phyloP scores from a whole-genome alignment of 2,797 vertebrate species.

The Synaphobranchus kaupii region DNA sequence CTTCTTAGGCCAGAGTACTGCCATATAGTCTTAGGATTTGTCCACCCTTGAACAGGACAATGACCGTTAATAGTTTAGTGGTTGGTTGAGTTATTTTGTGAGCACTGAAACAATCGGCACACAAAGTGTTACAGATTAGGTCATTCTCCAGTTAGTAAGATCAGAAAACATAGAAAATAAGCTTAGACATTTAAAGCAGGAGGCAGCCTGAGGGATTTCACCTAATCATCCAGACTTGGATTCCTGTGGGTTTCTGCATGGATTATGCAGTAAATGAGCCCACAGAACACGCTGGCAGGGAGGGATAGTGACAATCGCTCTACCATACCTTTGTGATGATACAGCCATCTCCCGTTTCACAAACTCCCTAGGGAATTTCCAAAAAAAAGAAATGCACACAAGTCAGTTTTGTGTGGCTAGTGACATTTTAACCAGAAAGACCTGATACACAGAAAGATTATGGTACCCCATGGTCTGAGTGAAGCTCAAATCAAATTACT shows the following conservation, averaged over 20 bases:
- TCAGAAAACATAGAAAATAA: slow-evolving; percentile 36
- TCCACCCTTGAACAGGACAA: no score
- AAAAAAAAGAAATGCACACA: neutral
- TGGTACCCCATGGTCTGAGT: neutral
- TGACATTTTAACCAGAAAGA: neutral
- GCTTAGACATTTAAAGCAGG: slow-evolving; percentile 36
- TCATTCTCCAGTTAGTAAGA: slow-evolving; percentile 23
- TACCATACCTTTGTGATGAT: neutral
- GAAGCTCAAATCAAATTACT: neutral
- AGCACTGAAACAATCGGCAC: neutral
- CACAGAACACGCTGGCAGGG: neutral
- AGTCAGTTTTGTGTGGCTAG: neutral
- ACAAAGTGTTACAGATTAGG: neutral
- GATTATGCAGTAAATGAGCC: slow-evolving; percentile 27
- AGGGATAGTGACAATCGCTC: neutral
- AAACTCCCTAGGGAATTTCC: no score
- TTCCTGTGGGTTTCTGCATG: slow-evolving; percentile 32
- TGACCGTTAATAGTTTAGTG: no score
- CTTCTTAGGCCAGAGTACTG: no score
- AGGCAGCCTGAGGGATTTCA: slow-evolving; percentile 40
- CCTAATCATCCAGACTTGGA: slow-evolving; percentile 42
- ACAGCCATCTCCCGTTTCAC: no score
- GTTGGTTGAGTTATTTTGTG: neutral
- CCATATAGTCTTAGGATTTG: no score
- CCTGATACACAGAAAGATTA: neutral